A percentile compares a stretch with the other conserved stretches of the same genome.
phyloP scores from a whole-genome alignment of 2,113 vertebrate species.

The Platanista minor region DNA sequence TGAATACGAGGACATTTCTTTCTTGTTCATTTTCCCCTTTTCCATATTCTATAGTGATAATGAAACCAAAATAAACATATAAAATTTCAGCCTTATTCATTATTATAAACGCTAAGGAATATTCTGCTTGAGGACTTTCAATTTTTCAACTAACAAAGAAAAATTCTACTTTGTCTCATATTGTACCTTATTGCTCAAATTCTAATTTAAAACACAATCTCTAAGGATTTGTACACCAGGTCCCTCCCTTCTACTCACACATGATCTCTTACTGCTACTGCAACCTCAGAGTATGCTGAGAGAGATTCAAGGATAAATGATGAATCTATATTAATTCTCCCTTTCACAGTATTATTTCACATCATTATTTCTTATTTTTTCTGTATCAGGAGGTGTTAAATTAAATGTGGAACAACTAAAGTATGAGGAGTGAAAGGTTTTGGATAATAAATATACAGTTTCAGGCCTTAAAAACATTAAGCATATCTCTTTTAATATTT shows the following conservation, averaged over 20 bases:
- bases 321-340: not conserved
- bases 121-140: slow-evolving; percentile 50
- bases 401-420: not conserved
- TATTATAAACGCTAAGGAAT: slow-evolving; percentile 52
- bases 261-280: not conserved
- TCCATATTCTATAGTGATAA: not conserved
- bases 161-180: slow-evolving; percentile 64
- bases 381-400: not conserved
- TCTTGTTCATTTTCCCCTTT: not conserved
- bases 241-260: too few relatives aligned
- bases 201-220: slow-evolving; percentile 53
- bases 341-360: not conserved
- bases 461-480: not conserved
- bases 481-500: not conserved
- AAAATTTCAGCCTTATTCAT: slow-evolving; percentile 41
- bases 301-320: not conserved
- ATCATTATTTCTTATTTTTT: slow-evolving; percentile 1
- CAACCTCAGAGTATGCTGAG: not conserved
- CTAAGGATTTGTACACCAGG: not conserved
- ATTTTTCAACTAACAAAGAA: slow-evolving; percentile 66
- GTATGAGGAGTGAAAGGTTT: not conserved
- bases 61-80: slow-evolving; percentile 44
- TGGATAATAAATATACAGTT: not conserved
- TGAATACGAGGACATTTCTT: not conserved
- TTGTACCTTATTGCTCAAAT: slow-evolving; percentile 42